phyloP scores from a whole-genome alignment of 1,140 invertebrate genomes.

The Euborellia annulipes region DNA sequence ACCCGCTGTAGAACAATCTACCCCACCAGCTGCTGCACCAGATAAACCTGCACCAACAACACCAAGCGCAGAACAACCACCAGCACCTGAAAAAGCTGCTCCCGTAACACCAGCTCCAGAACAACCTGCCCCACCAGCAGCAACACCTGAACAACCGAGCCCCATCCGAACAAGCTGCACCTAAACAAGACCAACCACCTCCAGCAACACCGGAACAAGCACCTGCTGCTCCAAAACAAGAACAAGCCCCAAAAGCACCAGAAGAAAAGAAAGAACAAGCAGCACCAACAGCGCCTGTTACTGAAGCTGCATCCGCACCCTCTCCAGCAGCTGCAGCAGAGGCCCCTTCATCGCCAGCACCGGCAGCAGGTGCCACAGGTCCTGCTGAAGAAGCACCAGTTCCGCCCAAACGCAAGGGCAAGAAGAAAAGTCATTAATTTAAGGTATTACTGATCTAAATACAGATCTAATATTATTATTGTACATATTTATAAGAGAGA shows the following conservation, averaged over 20 bases:
- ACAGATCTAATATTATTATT: too few relatives aligned
- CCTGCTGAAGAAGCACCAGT: too few relatives aligned
- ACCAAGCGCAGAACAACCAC: too few relatives aligned
- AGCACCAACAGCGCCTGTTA: not conserved
- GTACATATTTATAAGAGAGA: too few relatives aligned
- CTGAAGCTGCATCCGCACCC: not conserved
- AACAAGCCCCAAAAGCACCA: constrained; percentile 16
- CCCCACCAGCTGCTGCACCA: not conserved
- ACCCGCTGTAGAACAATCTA: too few relatives aligned
- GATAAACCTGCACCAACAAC: not conserved
- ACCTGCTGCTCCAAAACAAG: constrained; percentile 29
- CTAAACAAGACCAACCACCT: constrained; percentile 12
- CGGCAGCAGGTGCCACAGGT: constrained; percentile 29
- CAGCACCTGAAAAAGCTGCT: too few relatives aligned
- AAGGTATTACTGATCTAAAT: too few relatives aligned
- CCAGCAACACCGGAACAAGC: constrained; percentile 16
- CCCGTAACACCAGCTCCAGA: not conserved
- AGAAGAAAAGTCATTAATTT: constrained; percentile 10
- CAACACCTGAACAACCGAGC: not conserved
- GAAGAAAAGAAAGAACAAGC: constrained; percentile 16
- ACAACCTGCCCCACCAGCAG: not conserved
- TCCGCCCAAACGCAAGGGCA: constrained; percentile 29
- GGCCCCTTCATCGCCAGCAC: constrained; percentile 28
- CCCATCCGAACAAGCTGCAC: constrained; percentile 7
- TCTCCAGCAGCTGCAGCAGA: constrained; percentile 3